Evolutionary conservation across 1,140 invertebrate species (phyloP), one percentile per base, ranked within the genome.

Genomic region (Drosophila murphyi): DNA sequence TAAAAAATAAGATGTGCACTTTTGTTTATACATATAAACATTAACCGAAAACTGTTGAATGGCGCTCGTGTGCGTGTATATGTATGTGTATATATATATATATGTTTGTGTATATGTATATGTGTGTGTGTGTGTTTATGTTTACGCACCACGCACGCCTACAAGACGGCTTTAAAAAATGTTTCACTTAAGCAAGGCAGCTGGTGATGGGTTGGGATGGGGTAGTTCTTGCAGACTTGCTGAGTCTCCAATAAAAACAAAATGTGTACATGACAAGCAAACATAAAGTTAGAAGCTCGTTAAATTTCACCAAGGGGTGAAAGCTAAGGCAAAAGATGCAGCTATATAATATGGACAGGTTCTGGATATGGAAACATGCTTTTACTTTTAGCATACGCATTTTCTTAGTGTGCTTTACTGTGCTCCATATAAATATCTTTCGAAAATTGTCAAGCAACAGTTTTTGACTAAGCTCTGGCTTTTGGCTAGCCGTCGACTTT

Each of bases 231-330:
- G n/a, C 29, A 10, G 50, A 57, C 35, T 34, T 64, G 41, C 67
- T 28, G 72, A 57, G 61, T 76, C 72, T 78, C 62, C 85, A 88
- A 88, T 88, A 88, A 88, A 88, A 88, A 88, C 76, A 89, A 80
- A 88, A 83, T 89, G 80, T 89, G 77, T 80, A 88, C 83, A 83
- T 79, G 83, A 89, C 85, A 88, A 89, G 88, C 83, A 89, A 88
- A 88, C 83, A 88, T 83, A 89, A 89, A 88, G 83, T 88, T 88
- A 83, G 83, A 62, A 88, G 83, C 83, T 88, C 83, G 83, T 88
- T 88, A 88, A 88, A 88, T 83, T 80, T 48, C 70, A 80, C 85
- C 85, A 89, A 89, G 85, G 83, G 83, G 80, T 89, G 74, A 74
- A 74, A 75, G 68, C 68, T 71, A 73, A 43, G 55, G 59, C 56